These are phyloP conservation scores for Ginglymostoma cirratum DNA, from an alignment of 2,113 vertebrate species.

Conservation along the genomic window DNA sequence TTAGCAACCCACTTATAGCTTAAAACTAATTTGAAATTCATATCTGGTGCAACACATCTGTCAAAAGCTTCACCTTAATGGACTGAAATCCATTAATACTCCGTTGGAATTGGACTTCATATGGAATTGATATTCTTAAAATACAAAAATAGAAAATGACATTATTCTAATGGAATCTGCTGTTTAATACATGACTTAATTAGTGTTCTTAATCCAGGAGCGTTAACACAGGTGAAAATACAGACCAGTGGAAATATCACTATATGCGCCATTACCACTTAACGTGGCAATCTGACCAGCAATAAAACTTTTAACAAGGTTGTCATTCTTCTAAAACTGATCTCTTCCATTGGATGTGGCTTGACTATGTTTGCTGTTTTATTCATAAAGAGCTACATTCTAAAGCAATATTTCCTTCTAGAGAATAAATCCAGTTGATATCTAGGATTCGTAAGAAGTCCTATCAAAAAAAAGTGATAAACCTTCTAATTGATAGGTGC, in stretches of 20 bases:
- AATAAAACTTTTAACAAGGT: not conserved
- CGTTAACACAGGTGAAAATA: not conserved
- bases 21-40: not conserved
- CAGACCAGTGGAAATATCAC: not conserved
- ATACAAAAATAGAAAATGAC: not conserved
- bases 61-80: conserved; percentile 3
- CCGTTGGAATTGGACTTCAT: not conserved
- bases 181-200: not conserved
- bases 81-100: not conserved
- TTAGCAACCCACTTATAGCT: not conserved
- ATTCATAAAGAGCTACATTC: not conserved
- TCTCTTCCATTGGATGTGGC: not conserved
- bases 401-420: too few species aligned
- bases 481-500: not conserved
- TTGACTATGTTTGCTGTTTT: not conserved
- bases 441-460: not conserved
- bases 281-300: not conserved
- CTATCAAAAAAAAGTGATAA: not conserved
- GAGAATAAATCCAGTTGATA: not conserved
- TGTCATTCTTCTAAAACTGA: not conserved
- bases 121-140: not conserved
- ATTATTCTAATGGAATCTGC: not conserved
- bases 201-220: not conserved
- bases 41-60: not conserved
- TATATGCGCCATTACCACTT: not conserved